Percentiles rank a stretch among this genome's conserved stretches.
phyloP scores from a whole-genome alignment of 2,888 invertebrate genomes.

The Camponotus fellah region DNA sequence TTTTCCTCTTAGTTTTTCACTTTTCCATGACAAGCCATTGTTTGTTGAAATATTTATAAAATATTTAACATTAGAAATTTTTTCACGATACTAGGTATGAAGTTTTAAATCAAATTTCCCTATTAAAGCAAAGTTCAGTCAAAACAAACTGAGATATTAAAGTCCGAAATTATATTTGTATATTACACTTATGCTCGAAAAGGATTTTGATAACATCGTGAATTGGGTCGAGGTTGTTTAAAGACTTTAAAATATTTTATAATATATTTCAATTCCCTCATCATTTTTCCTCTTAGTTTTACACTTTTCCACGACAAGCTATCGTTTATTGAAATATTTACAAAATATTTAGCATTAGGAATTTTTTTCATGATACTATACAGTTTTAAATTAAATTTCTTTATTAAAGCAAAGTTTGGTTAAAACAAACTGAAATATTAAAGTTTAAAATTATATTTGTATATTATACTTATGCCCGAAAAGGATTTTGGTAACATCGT shows the following conservation, averaged over 20 bases:
- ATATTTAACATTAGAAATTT: background rate
- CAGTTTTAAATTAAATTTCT: background rate
- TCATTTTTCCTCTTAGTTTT: too few species aligned
- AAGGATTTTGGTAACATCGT: slow-evolving; percentile 6
- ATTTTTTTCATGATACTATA: background rate
- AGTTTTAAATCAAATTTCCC: background rate
- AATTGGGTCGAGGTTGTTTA: background rate
- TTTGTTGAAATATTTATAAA: too few species aligned
- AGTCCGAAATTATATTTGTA: background rate
- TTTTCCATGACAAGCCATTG: too few species aligned
- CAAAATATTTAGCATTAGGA: too few species aligned
- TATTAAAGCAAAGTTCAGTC: background rate
- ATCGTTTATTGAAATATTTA: too few species aligned
- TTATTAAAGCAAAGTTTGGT: background rate
- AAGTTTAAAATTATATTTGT: background rate
- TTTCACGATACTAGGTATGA: background rate
- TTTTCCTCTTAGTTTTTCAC: too few species aligned
- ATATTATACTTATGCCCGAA: background rate
- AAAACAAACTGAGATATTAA: background rate
- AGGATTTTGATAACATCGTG: slow-evolving; percentile 5
- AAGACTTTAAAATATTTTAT: too few species aligned
- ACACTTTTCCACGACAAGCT: too few species aligned
- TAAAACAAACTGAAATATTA: background rate
- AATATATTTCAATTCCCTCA: too few species aligned
- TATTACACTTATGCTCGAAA: background rate